phyloP scores from a whole-genome alignment of 1,140 invertebrate species.

The Lutraria rhynchaena region DNA sequence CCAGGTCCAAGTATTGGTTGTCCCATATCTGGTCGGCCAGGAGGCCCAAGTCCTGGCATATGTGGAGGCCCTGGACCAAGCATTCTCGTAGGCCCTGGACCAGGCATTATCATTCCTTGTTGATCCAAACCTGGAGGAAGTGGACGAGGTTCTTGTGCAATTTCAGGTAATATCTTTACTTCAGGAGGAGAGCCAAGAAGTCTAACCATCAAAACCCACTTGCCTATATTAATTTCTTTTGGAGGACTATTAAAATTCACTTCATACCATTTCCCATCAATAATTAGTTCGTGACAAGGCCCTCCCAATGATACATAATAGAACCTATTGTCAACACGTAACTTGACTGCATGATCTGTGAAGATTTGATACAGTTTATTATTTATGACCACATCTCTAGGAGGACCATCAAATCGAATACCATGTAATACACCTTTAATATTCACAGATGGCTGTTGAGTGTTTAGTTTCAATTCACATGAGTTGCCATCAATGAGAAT shows the following conservation, averaged over 20 bases:
- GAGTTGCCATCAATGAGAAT: conserved; percentile 92
- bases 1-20: conserved; percentile 12
- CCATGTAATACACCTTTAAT: conserved; percentile 84
- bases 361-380: conserved; percentile 88
- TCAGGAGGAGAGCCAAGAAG: conserved; percentile 91
- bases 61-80: conserved; percentile 4
- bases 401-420: conserved; percentile 95
- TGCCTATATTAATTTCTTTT: conserved; percentile 75
- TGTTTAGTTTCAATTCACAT: conserved; percentile 93
- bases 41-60: conserved; percentile 11
- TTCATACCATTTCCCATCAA: conserved; percentile 86
- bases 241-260: conserved; percentile 78
- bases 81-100: background rate
- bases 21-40: background rate
- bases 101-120: conserved; percentile 19
- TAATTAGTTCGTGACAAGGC: conserved; percentile 91
- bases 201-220: conserved; percentile 91
- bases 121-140: conserved; percentile 15
- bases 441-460: conserved; percentile 91
- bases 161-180: conserved; percentile 79
- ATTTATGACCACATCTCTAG: conserved; percentile 95
- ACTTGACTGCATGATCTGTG: conserved; percentile 90
- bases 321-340: conserved; percentile 87
- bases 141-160: conserved; percentile 32
- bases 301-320: conserved; percentile 95